Conservation (phyloP, 2,113 vertebrate species). For the Austrofundulus limnaeus region DNA sequence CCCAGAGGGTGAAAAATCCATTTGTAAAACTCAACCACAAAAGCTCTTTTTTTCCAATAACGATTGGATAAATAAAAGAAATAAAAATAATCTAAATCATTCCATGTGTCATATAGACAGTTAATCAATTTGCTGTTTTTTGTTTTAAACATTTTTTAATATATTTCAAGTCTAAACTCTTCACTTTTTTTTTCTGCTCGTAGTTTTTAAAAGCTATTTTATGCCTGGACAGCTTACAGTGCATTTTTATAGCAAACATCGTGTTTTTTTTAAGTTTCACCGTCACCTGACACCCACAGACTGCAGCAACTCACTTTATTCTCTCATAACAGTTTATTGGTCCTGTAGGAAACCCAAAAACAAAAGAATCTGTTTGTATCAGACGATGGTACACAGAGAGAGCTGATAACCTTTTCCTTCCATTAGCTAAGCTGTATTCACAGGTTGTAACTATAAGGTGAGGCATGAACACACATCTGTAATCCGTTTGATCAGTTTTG, state of each 20-base stretch:
- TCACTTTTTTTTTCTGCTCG: not conserved
- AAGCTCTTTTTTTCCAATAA: constrained; percentile 53
- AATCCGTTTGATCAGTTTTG: no score
- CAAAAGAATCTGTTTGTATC: not conserved
- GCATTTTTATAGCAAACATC: not conserved
- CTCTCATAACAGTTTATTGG: not conserved
- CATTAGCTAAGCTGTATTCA: not conserved
- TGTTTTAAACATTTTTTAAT: constrained; percentile 20
- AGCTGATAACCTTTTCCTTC: not conserved
- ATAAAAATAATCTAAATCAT: constrained; percentile 45
- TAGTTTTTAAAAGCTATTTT: not conserved
- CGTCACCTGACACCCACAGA: not conserved
- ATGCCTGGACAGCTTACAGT: not conserved
- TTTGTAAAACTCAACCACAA: constrained; percentile 73
- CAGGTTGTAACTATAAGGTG: not conserved
- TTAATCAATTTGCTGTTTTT: constrained; percentile 58
- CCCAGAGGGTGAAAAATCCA: constrained; percentile 78
- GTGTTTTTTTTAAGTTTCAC: not conserved
- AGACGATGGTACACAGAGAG: not conserved
- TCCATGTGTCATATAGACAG: constrained; percentile 48
- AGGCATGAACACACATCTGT: no score
- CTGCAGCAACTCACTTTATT: not conserved
- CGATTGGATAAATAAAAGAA: constrained; percentile 49
- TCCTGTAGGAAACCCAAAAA: not conserved
- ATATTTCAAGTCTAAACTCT: constrained; percentile 16